Conservation (phyloP, 2,113 vertebrate genomes). For the Perca flavescens region DNA sequence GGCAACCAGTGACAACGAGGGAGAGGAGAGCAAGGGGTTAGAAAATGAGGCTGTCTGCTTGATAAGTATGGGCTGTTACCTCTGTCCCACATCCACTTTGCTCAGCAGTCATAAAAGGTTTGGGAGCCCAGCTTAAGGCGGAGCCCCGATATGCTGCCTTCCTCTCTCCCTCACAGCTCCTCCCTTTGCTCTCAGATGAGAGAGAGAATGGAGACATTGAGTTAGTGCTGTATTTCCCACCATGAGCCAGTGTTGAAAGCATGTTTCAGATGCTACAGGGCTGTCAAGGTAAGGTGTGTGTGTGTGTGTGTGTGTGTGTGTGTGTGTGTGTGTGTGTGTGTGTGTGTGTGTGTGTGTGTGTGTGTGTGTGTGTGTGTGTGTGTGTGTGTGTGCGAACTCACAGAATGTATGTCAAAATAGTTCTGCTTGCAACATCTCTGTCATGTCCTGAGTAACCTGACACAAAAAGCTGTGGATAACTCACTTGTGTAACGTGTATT, state of each 20-base stretch:
- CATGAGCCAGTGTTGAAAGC: slow-evolving; percentile 19
- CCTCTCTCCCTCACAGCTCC: slow-evolving; percentile 12
- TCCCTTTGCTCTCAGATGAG: slow-evolving; percentile 11
- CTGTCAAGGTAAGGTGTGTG: background rate
- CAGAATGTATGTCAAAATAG: background rate
- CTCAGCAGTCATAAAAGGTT: slow-evolving; percentile 73
- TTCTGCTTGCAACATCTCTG: background rate
- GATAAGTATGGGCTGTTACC: slow-evolving; percentile 76
- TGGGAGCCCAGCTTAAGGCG: slow-evolving; percentile 57
- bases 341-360: no score
- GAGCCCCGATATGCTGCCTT: slow-evolving; percentile 40
- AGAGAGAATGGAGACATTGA: slow-evolving; percentile 37
- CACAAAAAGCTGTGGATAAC: background rate
- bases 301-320: background rate
- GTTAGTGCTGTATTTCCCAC: slow-evolving; percentile 21
- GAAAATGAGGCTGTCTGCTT: slow-evolving; percentile 82
- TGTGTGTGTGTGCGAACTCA: background rate
- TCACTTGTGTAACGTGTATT: background rate
- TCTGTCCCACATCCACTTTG: slow-evolving; percentile 76
- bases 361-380: no score
- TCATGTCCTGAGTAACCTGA: background rate
- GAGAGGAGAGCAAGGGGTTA: slow-evolving; percentile 52
- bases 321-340: no score
- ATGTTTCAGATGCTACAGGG: slow-evolving; percentile 31
- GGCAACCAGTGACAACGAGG: slow-evolving; percentile 44